phyloP scores from a whole-genome alignment of 2,113 vertebrate genomes.

The Heterotilapia buettikoferi region DNA sequence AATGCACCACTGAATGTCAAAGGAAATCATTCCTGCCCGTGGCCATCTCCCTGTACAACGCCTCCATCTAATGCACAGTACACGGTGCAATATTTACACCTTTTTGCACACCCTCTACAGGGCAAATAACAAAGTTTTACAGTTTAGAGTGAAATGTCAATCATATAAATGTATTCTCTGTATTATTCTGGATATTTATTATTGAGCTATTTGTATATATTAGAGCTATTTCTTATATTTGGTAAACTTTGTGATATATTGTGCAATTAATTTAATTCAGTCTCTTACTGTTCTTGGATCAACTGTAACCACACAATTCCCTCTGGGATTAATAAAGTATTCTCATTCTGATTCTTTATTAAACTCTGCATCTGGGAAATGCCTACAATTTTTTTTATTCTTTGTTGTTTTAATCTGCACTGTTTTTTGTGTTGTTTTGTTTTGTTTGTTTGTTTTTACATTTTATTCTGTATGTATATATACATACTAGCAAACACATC shows the following conservation, averaged over 20 bases:
- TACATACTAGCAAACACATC: background rate
- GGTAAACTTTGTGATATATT: background rate
- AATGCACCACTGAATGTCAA: background rate
- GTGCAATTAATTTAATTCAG: background rate
- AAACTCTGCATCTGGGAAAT: background rate
- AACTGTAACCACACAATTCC: background rate
- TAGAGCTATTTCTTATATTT: background rate
- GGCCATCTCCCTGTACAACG: background rate
- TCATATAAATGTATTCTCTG: too few species aligned
- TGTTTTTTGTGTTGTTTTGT: background rate
- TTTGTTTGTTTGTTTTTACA: background rate
- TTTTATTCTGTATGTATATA: background rate
- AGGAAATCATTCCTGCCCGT: background rate
- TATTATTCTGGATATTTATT: too few species aligned
- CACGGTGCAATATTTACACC: background rate
- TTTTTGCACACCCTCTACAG: background rate
- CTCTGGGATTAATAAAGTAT: background rate
- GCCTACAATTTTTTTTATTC: background rate
- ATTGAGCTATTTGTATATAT: background rate
- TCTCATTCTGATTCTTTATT: background rate
- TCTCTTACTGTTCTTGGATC: background rate
- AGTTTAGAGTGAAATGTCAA: too few species aligned
- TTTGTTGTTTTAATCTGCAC: background rate
- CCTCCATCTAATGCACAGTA: background rate
- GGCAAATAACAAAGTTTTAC: background rate